Evolutionary conservation across 2,797 vertebrate species (phyloP), one percentile per base, ranked within the genome.

Genomic region (Knipowitschia caucasica): DNA sequence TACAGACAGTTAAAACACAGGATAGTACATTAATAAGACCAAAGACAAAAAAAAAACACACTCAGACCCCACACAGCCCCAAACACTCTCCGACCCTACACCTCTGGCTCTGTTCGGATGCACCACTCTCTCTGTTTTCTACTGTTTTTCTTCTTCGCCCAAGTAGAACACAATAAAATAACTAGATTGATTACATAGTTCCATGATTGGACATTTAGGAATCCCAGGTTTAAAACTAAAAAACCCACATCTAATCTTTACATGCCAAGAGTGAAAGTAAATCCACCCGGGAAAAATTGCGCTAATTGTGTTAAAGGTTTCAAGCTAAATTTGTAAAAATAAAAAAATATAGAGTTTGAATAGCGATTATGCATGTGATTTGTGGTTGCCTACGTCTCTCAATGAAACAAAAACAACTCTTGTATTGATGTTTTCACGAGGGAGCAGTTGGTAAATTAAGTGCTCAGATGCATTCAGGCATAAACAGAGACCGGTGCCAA

Each of bases 381-480:
- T 0, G 14, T 36, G 4, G 21, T 27, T 7, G 33, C 25, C 14
- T 7, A 15, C 15, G 53, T 31, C 4, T 15, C n/a, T 18, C 39
- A 12, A 26, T 30, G 18, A 20, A 2, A 47, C 23, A 43, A 54
- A 24, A 21, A 52, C 18, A 5, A 29, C 26, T 42, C 50, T 52
- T 35, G 46, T 25, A 5, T 20, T 31, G 14, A 58, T 35, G 43
- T 27, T 25, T 23, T 56, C 31, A n/a, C 26, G 6, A 25, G 50
- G 46, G 53, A 47, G 50, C 51, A 7, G 18, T 51, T 33, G 56
- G 50, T 51, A 51, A 57, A 57, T 51, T n/a, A 17, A 42, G 15
- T 42, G 59, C 43, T 30, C 23, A 56, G 36, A 29, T 29, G 20
- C 46, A 50, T 26, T 51, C 35, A 40, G 24, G 14, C 44, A 11